Evolutionary conservation across 1,140 invertebrate species (phyloP), one percentile per base, ranked within the genome.

Genomic region (Drosophila mauritiana): DNA sequence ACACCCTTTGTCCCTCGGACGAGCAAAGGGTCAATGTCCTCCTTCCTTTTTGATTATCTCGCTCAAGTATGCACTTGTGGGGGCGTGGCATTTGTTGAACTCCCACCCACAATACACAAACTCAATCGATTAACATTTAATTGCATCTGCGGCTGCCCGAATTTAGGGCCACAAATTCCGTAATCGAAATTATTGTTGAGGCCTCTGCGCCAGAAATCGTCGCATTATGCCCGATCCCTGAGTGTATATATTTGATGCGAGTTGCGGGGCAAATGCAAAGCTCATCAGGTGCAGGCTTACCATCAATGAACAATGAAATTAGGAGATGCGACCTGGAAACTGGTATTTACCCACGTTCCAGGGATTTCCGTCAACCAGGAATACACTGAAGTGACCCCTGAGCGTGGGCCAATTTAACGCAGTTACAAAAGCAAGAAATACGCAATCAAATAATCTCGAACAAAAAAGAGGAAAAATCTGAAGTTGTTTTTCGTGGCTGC

Each of bases 101-200:
- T 15, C 15, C 37, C 22, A 34, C 54, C 17, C 53, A 53, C 49
- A 73, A n/a, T 65, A 46, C 76, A 70, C 76, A 74, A 78, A 69
- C 82, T 72, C 82, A 78, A 78, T 86, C 82, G 82, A 88, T 86
- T 86, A 86, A 79, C 83, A 86, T 86, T 86, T 86, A 86, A 86
- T 88, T 88, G 65, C 70, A 82, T 64, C 59, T 82, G 75, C 45
- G 67, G 63, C 62, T 61, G 70, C 48, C 62, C 31, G 54, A 80
- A 58, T 61, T 72, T 70, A 36, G 61, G 54, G 20, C 53, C 65
- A 36, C 74, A 52, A 56, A 75, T 68, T 74, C 61, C 27, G 73
- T 76, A 82, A 88, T 86, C 78, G 82, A 86, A 82, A 79, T 88
- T 88, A 86, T 82, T 82, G 82, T 86, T 85, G 53, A 55, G 45